Evolutionary conservation across 2,888 invertebrate species (phyloP).

Genomic region (Scaeva pyrastri): DNA sequence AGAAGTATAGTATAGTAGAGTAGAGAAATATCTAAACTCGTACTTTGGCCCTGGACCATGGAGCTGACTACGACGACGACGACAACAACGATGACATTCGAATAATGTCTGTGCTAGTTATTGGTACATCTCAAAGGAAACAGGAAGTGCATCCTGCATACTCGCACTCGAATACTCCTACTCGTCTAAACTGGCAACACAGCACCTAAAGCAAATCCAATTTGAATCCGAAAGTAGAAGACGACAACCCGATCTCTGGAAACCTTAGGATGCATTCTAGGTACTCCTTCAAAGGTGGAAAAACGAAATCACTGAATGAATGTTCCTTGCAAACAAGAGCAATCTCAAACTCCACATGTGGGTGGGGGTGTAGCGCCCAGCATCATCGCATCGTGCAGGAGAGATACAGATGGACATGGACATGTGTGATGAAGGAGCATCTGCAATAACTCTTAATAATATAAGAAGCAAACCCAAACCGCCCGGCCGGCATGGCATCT

Average conservation of each 20-base stretch:
- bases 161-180: too few species aligned
- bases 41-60: slow-evolving; percentile 47
- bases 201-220: slow-evolving; percentile 72
- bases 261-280: slow-evolving; percentile 5
- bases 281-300: slow-evolving; percentile 23
- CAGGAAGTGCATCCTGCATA: slow-evolving; percentile 41
- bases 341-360: slow-evolving; percentile 13
- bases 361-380: background rate
- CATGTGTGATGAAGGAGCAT: slow-evolving; percentile 34
- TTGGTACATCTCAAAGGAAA: slow-evolving; percentile 53
- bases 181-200: too few species aligned
- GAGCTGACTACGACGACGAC: background rate
- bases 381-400: background rate
- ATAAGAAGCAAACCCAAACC: slow-evolving; percentile 58
- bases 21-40: too few species aligned
- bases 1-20: slow-evolving; percentile 5
- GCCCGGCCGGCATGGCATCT: background rate
- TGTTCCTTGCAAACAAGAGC: slow-evolving; percentile 49
- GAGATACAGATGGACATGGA: too few species aligned
- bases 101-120: slow-evolving; percentile 8
- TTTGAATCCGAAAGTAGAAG: slow-evolving; percentile 69
- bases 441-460: slow-evolving; percentile 71
- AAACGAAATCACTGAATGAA: slow-evolving; percentile 58
- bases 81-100: slow-evolving; percentile 22
- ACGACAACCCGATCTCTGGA: slow-evolving; percentile 44